Evolutionary conservation across 2,888 invertebrate species (phyloP).

Genomic region (Hedychridium roseum): DNA sequence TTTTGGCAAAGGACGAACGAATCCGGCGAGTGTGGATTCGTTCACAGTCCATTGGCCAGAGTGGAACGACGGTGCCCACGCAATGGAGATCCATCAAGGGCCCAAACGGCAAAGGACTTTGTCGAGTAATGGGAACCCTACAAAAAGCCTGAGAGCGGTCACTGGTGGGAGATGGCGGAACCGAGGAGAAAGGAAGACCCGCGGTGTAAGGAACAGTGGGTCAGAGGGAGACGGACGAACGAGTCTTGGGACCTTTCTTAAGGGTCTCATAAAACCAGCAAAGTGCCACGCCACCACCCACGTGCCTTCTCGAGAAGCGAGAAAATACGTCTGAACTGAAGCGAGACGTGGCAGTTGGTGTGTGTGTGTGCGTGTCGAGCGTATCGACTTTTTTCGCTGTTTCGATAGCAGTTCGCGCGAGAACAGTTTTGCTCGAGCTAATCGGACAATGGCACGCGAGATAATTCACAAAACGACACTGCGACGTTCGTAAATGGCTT

Average conservation of each 20-base stretch:
- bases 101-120: conserved; percentile 55
- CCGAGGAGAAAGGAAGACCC: conserved; percentile 13
- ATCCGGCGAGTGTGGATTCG: conserved; percentile 39
- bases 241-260: conserved; percentile 47
- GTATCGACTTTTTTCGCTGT: conserved; percentile 3
- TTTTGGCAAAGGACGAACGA: conserved; percentile 30
- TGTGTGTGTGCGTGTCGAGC: too few species aligned
- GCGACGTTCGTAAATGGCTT: neutral
- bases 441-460: too few species aligned
- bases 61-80: conserved; percentile 52
- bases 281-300: conserved; percentile 59
- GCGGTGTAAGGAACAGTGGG: conserved; percentile 17
- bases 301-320: conserved; percentile 54
- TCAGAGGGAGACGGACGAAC: conserved; percentile 22
- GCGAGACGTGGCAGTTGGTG: conserved; percentile 50
- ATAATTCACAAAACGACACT: neutral
- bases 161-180: conserved; percentile 28
- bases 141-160: conserved; percentile 41
- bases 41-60: conserved; percentile 46
- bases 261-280: conserved; percentile 57
- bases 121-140: conserved; percentile 57
- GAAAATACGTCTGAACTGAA: conserved; percentile 38
- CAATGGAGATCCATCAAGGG: conserved; percentile 57
- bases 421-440: too few species aligned
- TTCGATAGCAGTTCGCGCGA: conserved; percentile 3